Conservation (phyloP, 2,113 vertebrate species). For the Emydura subglobosa region DNA sequence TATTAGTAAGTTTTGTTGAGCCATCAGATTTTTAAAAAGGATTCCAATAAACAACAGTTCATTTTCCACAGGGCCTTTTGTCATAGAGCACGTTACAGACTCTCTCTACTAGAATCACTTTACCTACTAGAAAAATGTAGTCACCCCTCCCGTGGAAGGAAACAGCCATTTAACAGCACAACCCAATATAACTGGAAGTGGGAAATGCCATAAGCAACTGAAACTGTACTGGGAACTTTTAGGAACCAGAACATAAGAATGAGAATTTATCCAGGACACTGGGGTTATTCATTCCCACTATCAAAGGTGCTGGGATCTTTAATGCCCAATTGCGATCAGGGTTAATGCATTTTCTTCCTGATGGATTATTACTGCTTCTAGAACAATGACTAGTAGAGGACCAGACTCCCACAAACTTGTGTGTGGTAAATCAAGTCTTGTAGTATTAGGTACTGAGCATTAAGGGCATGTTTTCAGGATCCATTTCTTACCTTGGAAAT, state of each 20-base stretch:
- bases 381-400: neutral
- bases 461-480: neutral
- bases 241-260: neutral
- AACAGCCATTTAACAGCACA: neutral
- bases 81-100: neutral
- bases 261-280: neutral
- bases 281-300: neutral
- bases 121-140: neutral
- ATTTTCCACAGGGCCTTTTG: neutral
- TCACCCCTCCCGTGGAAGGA: neutral
- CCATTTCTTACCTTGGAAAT: conserved; percentile 76
- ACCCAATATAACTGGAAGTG: neutral
- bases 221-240: neutral
- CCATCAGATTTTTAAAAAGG: neutral
- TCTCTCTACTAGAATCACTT: neutral
- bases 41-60: rapidly evolving
- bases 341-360: neutral
- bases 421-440: neutral
- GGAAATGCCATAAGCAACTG: neutral
- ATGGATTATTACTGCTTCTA: neutral
- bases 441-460: neutral
- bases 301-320: neutral
- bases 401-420: neutral
- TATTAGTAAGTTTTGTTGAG: neutral
- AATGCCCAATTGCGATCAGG: neutral